These are phyloP conservation scores for Acrobeloides nanus DNA, from an alignment of 2,888 invertebrate species.

Conservation along the genomic window DNA sequence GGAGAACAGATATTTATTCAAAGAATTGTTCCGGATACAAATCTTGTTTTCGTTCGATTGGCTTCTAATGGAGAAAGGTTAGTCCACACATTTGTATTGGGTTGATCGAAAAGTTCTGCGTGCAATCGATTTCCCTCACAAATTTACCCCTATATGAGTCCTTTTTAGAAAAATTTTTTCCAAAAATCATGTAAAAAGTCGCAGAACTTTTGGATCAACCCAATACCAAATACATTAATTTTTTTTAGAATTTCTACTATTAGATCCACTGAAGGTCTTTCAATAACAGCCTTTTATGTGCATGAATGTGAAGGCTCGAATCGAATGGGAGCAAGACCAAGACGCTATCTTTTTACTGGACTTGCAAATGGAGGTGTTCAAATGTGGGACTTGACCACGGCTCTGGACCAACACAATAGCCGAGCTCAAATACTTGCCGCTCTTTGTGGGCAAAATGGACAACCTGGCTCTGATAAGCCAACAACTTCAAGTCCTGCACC, in stretches of 20 bases:
- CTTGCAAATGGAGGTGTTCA: slow-evolving; percentile 79
- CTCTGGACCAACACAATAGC: slow-evolving; percentile 66
- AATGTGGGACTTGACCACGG: slow-evolving; percentile 97
- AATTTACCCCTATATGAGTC: too few species aligned
- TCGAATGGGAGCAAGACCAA: slow-evolving; percentile 77
- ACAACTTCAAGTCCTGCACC: slow-evolving; percentile 6
- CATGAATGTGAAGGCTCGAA: slow-evolving; percentile 95
- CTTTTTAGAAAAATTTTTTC: too few species aligned
- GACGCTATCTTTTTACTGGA: slow-evolving; percentile 81
- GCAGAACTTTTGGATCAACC: too few species aligned
- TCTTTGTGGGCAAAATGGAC: background rate
- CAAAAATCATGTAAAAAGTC: too few species aligned
- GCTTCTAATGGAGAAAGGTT: slow-evolving; percentile 73
- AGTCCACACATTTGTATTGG: too few species aligned
- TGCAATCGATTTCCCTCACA: too few species aligned
- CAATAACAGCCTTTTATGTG: slow-evolving; percentile 87
- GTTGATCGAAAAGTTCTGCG: too few species aligned
- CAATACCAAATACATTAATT: too few species aligned
- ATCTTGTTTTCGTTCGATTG: slow-evolving; percentile 82
- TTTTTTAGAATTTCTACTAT: slow-evolving; percentile 92
- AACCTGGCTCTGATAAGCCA: slow-evolving; percentile 11
- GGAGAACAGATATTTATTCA: slow-evolving; percentile 96
- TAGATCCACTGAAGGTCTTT: slow-evolving; percentile 83
- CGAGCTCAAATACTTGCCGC: background rate
- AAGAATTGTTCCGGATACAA: slow-evolving; percentile 92